These are phyloP conservation scores for Laspeyria flexula DNA, from an alignment of 2,888 invertebrate species.

Conservation along the genomic window DNA sequence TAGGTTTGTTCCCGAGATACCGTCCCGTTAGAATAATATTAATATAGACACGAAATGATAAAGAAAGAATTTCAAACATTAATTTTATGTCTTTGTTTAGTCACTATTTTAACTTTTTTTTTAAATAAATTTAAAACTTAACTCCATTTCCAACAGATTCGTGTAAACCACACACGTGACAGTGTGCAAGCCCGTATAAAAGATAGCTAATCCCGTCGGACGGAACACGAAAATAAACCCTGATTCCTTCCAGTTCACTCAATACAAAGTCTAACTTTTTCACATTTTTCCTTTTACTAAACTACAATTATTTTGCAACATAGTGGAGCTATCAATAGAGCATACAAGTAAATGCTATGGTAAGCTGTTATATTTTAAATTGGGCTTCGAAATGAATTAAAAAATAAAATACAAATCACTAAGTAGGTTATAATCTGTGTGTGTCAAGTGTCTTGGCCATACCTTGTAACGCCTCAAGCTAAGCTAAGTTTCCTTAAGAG, in stretches of 20 bases:
- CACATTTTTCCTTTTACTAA: not conserved
- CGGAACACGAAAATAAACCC: constrained; percentile 35
- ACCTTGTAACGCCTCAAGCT: too few species aligned
- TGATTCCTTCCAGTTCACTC: constrained; percentile 25
- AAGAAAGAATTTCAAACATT: not conserved
- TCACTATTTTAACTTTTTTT: not conserved
- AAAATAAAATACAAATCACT: too few species aligned
- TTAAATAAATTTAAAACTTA: not conserved
- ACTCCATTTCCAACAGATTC: not conserved
- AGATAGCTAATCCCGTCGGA: constrained; percentile 19
- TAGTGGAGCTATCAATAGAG: not conserved
- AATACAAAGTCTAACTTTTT: constrained; percentile 16
- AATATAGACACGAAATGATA: too few species aligned
- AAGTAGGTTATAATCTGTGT: too few species aligned
- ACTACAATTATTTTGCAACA: not conserved
- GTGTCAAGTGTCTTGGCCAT: too few species aligned
- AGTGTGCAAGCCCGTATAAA: not conserved
- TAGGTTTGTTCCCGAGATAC: too few species aligned
- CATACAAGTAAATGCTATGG: not conserved
- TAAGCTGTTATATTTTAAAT: too few species aligned
- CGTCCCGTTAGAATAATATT: too few species aligned
- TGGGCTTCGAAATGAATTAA: too few species aligned
- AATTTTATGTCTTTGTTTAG: not conserved
- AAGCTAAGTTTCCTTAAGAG: too few species aligned
- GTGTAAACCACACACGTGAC: not conserved